phyloP scores from a whole-genome alignment of 2,888 invertebrate species.

The Camponotus fellah region DNA sequence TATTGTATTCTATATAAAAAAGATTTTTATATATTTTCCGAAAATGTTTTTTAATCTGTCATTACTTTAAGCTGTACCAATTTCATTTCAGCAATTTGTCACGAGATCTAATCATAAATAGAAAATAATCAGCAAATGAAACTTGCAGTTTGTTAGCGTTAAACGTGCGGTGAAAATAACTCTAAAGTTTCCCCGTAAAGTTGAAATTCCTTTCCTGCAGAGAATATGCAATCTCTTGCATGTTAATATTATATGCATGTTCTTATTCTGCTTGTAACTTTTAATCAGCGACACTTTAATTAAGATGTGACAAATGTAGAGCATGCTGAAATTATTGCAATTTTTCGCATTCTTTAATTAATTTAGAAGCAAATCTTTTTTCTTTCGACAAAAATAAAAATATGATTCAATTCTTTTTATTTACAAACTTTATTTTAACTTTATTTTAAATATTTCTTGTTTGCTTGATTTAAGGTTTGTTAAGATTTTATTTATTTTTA shows the following conservation, averaged over 20 bases:
- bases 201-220: constrained; percentile 17
- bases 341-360: not conserved
- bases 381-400: not conserved
- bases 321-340: not conserved
- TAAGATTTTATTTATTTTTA: not conserved
- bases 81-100: not conserved
- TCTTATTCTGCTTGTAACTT: not conserved
- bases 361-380: not conserved
- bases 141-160: constrained; percentile 21
- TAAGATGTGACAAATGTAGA: not conserved
- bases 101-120: not conserved
- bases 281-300: not conserved
- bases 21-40: not conserved
- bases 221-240: constrained; percentile 3
- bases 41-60: not conserved
- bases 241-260: constrained; percentile 2
- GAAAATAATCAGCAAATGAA: constrained; percentile 3
- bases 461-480: not conserved
- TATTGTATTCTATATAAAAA: not conserved
- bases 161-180: not conserved
- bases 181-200: not conserved
- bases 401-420: not conserved
- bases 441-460: not conserved
- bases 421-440: not conserved
- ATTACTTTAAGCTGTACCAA: not conserved